Percentiles rank a stretch among this genome's conserved stretches.
Conservation (phyloP, 2,797 vertebrate species). For the Huso huso region DNA sequence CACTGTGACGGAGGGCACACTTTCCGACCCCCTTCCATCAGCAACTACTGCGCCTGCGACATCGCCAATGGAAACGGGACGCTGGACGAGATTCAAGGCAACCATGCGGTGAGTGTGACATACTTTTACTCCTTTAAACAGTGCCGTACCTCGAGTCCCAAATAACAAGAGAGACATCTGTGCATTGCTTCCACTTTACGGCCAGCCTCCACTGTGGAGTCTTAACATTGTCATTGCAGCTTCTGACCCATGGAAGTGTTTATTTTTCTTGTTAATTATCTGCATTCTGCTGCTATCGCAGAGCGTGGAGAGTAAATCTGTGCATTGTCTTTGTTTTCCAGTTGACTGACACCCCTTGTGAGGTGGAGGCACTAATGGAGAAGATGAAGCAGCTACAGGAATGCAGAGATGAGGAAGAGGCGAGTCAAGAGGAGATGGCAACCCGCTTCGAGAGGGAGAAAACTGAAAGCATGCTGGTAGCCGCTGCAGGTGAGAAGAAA, state of each 20-base stretch:
- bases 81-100: slow-evolving; percentile 61
- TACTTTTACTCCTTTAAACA: too few relatives aligned
- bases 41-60: slow-evolving; percentile 85
- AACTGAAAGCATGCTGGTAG: slow-evolving; percentile 91
- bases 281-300: too few relatives aligned
- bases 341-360: slow-evolving; percentile 71
- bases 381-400: slow-evolving; percentile 95
- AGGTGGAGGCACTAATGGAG: slow-evolving; percentile 97
- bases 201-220: too few relatives aligned
- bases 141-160: too few relatives aligned
- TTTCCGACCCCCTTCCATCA: slow-evolving; percentile 83
- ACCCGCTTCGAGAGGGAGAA: slow-evolving; percentile 95
- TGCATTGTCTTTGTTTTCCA: slow-evolving; percentile 17
- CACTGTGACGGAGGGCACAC: slow-evolving; percentile 91
- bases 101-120: slow-evolving; percentile 52
- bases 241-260: too few relatives aligned
- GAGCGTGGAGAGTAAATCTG: too few relatives aligned
- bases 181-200: too few relatives aligned
- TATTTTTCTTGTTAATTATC: too few relatives aligned
- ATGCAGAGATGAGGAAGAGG: slow-evolving; percentile 88
- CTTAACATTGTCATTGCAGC: too few relatives aligned
- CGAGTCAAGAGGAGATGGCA: slow-evolving; percentile 96
- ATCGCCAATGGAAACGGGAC: slow-evolving; percentile 86
- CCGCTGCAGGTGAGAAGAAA: slow-evolving; percentile 61
- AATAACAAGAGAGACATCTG: too few relatives aligned